Conservation (phyloP, 2,113 vertebrate species). For the Bos javanicus region DNA sequence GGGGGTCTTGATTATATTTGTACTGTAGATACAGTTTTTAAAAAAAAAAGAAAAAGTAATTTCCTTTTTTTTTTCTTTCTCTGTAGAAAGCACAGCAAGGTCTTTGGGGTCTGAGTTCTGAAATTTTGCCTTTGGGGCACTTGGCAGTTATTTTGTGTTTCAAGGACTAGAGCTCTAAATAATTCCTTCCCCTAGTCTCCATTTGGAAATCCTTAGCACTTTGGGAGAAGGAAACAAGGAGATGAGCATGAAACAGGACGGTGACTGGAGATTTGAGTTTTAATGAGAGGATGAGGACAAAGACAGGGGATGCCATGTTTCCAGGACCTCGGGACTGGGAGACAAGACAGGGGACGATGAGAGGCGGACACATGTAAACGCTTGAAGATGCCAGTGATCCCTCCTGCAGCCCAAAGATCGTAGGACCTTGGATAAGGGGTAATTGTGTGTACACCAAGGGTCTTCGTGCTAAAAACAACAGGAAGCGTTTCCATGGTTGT, state of each 20-base stretch:
- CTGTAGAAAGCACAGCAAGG: background rate
- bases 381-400: background rate
- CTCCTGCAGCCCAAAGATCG: background rate
- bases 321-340: background rate
- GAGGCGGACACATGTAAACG: background rate
- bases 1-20: background rate
- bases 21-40: background rate
- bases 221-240: background rate
- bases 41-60: background rate
- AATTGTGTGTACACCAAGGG: background rate
- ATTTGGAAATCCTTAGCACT: background rate
- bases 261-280: background rate
- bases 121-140: background rate
- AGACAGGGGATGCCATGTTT: background rate
- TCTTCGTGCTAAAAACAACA: background rate
- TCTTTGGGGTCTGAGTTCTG: background rate
- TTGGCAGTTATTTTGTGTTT: background rate
- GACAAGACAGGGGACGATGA: background rate
- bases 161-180: background rate
- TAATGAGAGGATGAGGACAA: background rate
- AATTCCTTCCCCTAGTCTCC: background rate
- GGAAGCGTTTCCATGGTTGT: background rate
- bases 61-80: background rate
- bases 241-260: background rate
- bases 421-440: background rate